Conservation (phyloP, 2,888 invertebrate species). For the Macropis europaea region DNA sequence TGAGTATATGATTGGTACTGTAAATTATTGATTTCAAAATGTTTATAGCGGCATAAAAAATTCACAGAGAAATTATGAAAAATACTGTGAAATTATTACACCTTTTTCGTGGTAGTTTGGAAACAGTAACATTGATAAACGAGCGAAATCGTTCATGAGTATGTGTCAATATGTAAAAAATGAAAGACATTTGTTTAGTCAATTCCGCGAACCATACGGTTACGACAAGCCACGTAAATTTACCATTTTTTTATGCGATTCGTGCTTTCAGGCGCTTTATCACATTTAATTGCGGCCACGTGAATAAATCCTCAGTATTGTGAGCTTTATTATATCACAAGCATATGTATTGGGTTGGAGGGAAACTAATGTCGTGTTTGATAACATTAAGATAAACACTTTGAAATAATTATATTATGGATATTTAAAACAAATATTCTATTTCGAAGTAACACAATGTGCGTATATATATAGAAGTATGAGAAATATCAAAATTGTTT, state of each 20-base stretch:
- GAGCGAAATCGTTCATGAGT: conserved; percentile 18
- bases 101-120: not conserved
- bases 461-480: too few relatives aligned
- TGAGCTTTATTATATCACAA: not conserved
- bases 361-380: too few relatives aligned
- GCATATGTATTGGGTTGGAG: not conserved
- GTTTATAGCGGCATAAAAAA: not conserved
- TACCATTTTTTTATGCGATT: not conserved
- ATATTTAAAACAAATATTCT: too few relatives aligned
- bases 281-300: not conserved
- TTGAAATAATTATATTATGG: too few relatives aligned
- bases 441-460: too few relatives aligned
- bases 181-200: conserved; percentile 23
- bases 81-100: not conserved
- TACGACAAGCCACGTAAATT: conserved; percentile 20
- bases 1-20: too few relatives aligned
- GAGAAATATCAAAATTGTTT: too few relatives aligned
- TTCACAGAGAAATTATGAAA: not conserved
- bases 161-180: conserved; percentile 21
- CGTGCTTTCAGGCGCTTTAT: not conserved
- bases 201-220: conserved; percentile 2
- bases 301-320: not conserved
- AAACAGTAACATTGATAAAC: conserved; percentile 30
- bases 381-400: too few relatives aligned
- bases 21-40: too few relatives aligned